A percentile compares a stretch with the other conserved stretches of the same genome.
These are phyloP conservation scores for Burhinus oedicnemus DNA, from an alignment of 2,113 vertebrate genomes.

Conservation along the genomic window DNA sequence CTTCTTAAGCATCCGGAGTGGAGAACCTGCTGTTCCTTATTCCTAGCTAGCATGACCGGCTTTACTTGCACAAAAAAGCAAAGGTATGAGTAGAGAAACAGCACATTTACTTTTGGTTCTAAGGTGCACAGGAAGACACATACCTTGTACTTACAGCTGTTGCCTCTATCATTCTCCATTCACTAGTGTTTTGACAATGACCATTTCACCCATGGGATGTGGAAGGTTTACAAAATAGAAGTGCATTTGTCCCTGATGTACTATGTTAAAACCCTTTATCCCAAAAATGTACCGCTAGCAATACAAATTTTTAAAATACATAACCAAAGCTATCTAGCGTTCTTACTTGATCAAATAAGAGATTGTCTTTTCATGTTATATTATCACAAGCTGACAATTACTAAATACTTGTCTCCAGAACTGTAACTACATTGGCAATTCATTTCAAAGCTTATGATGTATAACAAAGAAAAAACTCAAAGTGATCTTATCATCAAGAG, in stretches of 20 bases:
- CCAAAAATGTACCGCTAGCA: neutral
- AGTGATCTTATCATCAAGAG: neutral
- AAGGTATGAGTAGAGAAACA: neutral
- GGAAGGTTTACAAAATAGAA: neutral
- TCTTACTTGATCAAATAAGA: neutral
- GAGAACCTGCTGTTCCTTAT: neutral
- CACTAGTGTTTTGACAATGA: rapidly evolving
- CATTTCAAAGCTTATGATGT: neutral
- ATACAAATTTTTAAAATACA: neutral
- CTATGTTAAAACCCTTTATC: neutral
- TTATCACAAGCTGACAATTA: neutral
- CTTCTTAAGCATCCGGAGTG: neutral
- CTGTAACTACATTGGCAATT: neutral
- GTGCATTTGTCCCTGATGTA: neutral
- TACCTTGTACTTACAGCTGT: neutral
- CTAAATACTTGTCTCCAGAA: neutral
- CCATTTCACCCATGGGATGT: neutral
- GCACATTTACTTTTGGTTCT: neutral
- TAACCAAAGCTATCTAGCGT: neutral
- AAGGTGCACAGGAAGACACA: neutral
- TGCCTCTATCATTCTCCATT: neutral
- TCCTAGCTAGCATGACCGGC: rapidly evolving
- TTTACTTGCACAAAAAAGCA: neutral
- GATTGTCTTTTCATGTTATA: neutral
- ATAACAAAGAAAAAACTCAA: neutral